phyloP scores from a whole-genome alignment of 35 echinoderm and acorn worm species.

The Ophioderma brevispina region DNA sequence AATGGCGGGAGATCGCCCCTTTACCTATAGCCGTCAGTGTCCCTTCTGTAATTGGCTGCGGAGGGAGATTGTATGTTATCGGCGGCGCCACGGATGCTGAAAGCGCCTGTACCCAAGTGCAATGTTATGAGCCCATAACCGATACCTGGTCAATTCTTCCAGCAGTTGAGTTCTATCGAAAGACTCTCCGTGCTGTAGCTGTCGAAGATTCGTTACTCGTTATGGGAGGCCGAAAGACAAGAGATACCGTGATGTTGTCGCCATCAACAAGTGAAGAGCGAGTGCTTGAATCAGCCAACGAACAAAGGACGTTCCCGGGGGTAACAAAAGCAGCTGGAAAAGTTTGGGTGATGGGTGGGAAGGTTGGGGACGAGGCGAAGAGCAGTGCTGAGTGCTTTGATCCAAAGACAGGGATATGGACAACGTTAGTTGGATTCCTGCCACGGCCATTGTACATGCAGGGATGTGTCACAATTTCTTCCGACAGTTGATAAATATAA shows the following conservation, averaged over 20 bases:
- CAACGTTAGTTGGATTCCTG: conserved; percentile 27
- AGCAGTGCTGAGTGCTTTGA: conserved; percentile 58
- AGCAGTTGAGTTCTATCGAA: conserved; percentile 35
- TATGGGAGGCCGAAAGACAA: conserved; percentile 52
- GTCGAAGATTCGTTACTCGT: conserved; percentile 38
- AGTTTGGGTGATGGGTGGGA: conserved; percentile 73
- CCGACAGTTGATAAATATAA: neutral
- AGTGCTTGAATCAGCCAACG: conserved; percentile 17
- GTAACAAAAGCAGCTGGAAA: conserved; percentile 19
- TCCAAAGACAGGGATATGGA: conserved; percentile 58
- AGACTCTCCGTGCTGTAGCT: conserved; percentile 40
- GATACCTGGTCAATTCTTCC: conserved; percentile 51
- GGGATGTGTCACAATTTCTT: conserved; percentile 50
- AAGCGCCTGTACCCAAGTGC: conserved; percentile 38
- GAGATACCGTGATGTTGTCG: conserved; percentile 44
- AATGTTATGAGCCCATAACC: conserved; percentile 53
- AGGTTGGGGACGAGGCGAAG: conserved; percentile 39
- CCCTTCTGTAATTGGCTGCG: conserved; percentile 37
- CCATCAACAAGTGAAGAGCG: conserved; percentile 28
- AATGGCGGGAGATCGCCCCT: conserved; percentile 47
- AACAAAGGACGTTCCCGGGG: conserved; percentile 64
- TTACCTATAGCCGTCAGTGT: conserved; percentile 73
- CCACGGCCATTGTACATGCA: conserved; percentile 68
- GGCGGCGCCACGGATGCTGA: conserved; percentile 74
- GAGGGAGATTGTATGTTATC: conserved; percentile 51